Evolutionary conservation across 2,113 vertebrate genomes (phyloP), one percentile per base, ranked within the genome.

Genomic region (Canis aureus): DNA sequence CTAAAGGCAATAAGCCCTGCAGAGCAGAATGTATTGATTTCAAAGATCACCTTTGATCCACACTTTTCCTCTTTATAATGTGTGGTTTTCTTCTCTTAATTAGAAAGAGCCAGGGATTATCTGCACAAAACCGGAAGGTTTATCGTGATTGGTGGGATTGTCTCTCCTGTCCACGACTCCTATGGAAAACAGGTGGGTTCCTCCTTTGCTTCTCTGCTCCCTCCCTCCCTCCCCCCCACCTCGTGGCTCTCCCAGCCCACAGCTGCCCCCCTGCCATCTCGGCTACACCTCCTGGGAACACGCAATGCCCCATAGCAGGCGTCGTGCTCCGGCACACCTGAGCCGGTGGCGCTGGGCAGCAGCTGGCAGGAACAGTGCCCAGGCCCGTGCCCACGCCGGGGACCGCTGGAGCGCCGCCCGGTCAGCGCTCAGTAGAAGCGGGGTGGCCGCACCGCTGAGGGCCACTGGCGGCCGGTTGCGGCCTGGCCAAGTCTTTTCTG

Each of bases 131-230:
- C 99, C 0, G 99, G 99, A 62, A 99, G 99, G 35, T 99, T 99
- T 98, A 99, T 99, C 0, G 99, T 99, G 98, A 99, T 99, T 1
- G 99, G 99, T 0, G 99, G 99, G 55, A 99, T 99, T 76, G 99
- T 99, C 98, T 99, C 99, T 0, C 99, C 99, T 0, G 99, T 99
- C 87, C 99, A 99, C 11, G 99, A 99, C 98, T 99, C 99, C 92
- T 99, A 99, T 0, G 99, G 99, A 19, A 99, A 99, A 98, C 99
- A 99, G 97, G 99, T 99, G 97, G 97, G 99, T 95, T 0, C 0
- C n/a, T 19, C 3, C 5, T 5, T 62, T 23, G 15, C 29, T 32
- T 62, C 32, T 53, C 0, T 43, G n/a, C 13, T 35, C 60, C 55
- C 43, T 60, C 13, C 17, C 10, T 23, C 19, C 32, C 5, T 7